Base-by-base conservation (phyloP, 2,888 invertebrate species). In the Lasioglossum oenotherae region DNA sequence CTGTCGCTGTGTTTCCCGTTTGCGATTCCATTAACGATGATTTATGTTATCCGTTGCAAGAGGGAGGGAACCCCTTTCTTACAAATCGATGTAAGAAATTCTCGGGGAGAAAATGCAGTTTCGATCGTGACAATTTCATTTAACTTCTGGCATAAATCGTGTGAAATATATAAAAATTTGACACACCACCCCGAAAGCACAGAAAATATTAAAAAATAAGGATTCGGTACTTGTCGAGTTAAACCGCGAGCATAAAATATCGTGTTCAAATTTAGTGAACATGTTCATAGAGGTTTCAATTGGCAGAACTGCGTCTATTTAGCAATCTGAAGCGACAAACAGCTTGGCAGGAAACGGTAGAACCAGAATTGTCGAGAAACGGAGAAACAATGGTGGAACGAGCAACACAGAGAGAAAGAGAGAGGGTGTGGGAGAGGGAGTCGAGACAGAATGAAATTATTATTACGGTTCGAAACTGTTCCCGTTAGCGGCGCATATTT, bases 401-500 rank as follows among this genome's bases (percentile, higher is more conserved):
- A n/a, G 71, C 14, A 16, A 35, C 67, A 31, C 4, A 38, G 69
- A 23, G 8, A 60, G 27, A 14, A 12, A 69, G 12, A 38, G 71
- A 12, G 12, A 12, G 12, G n/a, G n/a, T n/a, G n/a, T n/a, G n/a
- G 0, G 4, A 38, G 69, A n/a, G 38, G n/a, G 10, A 41, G 23
- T 12, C 41, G 38, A 12, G 38, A 41, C 14, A 14, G 69, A 82
- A 79, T 82, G 77, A 78, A 87, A 85, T 85, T 78, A 83, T 84
- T 72, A 79, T 44, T 41, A 41, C 27, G 60, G 44, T 57, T 75
- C 44, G 78, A 31, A 72, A 84, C 57, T 75, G 84, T 69, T 81
- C 72, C 60, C 57, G 74, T 78, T 82, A 78, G 71, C 60, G 60
- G 46, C 27, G 84, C 84, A 83, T 83, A 84, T 83, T 84, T 84